Conservation (phyloP, 2,113 vertebrate genomes). For the Anoplopoma fimbria region DNA sequence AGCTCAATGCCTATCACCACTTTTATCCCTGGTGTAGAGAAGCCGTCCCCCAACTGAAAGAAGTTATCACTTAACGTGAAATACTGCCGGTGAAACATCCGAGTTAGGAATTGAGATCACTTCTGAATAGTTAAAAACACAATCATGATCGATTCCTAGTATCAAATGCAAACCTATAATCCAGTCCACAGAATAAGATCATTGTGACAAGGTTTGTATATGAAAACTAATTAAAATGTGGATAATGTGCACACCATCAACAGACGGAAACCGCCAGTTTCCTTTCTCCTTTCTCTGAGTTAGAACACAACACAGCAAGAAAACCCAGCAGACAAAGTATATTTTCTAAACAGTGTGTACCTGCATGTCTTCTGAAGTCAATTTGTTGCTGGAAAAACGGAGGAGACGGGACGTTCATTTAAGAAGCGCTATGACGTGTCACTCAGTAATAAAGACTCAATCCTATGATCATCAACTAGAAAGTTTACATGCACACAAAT, state of each 20-base stretch:
- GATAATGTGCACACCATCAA: neutral
- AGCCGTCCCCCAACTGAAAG: neutral
- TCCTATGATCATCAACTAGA: too few relatives aligned
- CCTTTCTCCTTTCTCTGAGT: neutral
- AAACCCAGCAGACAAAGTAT: neutral
- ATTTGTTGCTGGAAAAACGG: neutral
- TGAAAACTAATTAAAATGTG: neutral
- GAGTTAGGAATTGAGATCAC: neutral
- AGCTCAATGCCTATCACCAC: neutral
- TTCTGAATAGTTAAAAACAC: neutral
- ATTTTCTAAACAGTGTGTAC: constrained; percentile 14
- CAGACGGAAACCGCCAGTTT: neutral
- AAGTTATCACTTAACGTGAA: neutral
- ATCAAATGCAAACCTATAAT: neutral
- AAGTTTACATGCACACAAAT: too few relatives aligned
- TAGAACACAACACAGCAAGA: neutral
- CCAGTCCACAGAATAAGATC: neutral
- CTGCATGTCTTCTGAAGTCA: neutral
- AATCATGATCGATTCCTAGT: neutral
- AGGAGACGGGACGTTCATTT: too few relatives aligned
- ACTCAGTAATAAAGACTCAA: too few relatives aligned
- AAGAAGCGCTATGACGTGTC: too few relatives aligned
- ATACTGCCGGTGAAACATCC: neutral
- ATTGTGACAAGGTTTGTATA: neutral
- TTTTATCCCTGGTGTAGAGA: neutral